phyloP scores from a whole-genome alignment of 64 coral and sea anemone species.

The Montipora sp. region DNA sequence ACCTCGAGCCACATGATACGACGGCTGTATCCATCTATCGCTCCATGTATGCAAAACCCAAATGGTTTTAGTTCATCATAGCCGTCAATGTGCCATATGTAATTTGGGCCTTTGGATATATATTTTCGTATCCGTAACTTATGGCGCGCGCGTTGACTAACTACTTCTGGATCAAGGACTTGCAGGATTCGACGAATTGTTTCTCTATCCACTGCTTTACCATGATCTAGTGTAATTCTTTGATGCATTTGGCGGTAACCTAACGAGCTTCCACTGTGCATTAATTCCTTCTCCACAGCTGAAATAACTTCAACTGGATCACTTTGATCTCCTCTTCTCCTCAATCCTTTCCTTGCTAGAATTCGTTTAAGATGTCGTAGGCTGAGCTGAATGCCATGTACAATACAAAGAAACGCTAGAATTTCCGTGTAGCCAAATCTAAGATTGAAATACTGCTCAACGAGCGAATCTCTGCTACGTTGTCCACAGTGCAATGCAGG shows the following conservation, averaged over 20 bases:
- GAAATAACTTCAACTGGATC: constrained; percentile 43
- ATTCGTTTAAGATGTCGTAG: constrained; percentile 69
- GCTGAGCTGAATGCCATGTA: constrained; percentile 55
- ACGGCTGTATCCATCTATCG: constrained; percentile 12
- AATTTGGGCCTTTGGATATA: not conserved
- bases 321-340: constrained; percentile 31
- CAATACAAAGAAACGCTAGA: not conserved
- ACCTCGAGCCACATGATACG: not conserved
- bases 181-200: no score
- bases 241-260: constrained; percentile 74
- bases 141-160: constrained; percentile 5
- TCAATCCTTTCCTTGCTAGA: constrained; percentile 49
- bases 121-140: constrained; percentile 55
- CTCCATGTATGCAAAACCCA: constrained; percentile 3
- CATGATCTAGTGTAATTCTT: not conserved
- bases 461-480: not conserved
- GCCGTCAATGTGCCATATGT: constrained; percentile 1
- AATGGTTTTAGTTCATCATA: constrained; percentile 15
- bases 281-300: constrained; percentile 60
- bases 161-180: no score
- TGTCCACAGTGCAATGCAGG: constrained; percentile 2
- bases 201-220: no score
- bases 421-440: constrained; percentile 38
- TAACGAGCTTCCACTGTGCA: constrained; percentile 19
- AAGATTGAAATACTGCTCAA: constrained; percentile 40